Evolutionary conservation across 2,113 vertebrate species (phyloP).

Genomic region (Coreoperca whiteheadi): DNA sequence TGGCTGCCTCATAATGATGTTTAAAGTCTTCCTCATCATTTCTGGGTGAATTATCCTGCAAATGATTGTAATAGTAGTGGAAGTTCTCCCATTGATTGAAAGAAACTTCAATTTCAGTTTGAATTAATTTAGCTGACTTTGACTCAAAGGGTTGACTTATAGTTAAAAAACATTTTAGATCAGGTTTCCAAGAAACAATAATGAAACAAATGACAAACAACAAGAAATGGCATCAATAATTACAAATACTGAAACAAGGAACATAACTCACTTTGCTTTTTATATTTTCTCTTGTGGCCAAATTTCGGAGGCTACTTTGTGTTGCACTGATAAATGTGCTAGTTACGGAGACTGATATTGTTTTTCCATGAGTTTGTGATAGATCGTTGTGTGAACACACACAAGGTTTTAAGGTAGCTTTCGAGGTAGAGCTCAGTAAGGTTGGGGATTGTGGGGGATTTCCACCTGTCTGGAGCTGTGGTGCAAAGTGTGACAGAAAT

Average conservation of each 20-base stretch:
- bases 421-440: slow-evolving; percentile 24
- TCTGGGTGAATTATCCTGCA: background rate
- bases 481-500: slow-evolving; percentile 39
- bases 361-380: slow-evolving; percentile 1
- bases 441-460: slow-evolving; percentile 64
- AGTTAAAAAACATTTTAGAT: background rate
- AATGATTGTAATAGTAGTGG: background rate
- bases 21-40: background rate
- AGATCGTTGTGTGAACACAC: background rate
- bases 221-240: background rate
- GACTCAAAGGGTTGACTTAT: background rate
- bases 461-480: slow-evolving; percentile 56
- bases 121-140: background rate
- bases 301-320: background rate
- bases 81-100: background rate
- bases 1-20: background rate
- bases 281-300: background rate
- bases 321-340: background rate
- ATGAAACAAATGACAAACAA: slow-evolving; percentile 7
- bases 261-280: background rate
- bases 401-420: slow-evolving; percentile 38
- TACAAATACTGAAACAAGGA: background rate
- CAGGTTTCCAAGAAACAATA: slow-evolving; percentile 7
- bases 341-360: background rate
- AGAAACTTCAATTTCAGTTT: background rate